These are phyloP conservation scores for Andrena flavipes DNA, from an alignment of 2,888 invertebrate species.

Conservation along the genomic window DNA sequence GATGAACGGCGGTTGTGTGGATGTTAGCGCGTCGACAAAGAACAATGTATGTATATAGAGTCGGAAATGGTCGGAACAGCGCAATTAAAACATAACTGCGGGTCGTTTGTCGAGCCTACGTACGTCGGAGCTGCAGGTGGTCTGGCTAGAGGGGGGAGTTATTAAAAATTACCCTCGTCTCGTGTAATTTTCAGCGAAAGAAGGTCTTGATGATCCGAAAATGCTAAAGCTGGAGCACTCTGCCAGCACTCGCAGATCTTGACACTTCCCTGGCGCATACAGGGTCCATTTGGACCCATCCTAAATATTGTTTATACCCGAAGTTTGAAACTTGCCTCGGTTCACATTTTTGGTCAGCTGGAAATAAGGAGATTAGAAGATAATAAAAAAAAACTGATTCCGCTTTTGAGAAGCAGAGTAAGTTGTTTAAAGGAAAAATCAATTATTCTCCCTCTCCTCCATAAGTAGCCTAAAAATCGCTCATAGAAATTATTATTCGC, in stretches of 20 bases:
- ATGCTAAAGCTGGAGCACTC: not conserved
- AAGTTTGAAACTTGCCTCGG: too few relatives aligned
- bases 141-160: constrained; percentile 13
- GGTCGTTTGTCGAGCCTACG: constrained; percentile 48
- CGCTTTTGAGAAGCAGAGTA: too few relatives aligned
- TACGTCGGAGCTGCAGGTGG: constrained; percentile 29
- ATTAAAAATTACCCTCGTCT: constrained; percentile 48
- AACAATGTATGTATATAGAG: constrained; percentile 33
- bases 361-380: too few relatives aligned
- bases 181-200: constrained; percentile 16
- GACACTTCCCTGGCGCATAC: not conserved
- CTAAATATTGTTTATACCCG: too few relatives aligned
- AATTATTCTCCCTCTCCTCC: too few relatives aligned
- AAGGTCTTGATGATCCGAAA: not conserved
- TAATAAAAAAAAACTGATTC: too few relatives aligned
- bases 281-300: too few relatives aligned
- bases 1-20: not conserved
- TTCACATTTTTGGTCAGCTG: too few relatives aligned
- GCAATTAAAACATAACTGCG: constrained; percentile 62
- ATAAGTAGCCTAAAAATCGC: too few relatives aligned
- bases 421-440: too few relatives aligned
- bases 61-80: constrained; percentile 47
- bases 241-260: not conserved
- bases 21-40: constrained; percentile 31
- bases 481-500: too few relatives aligned